Evolutionary conservation across 2,113 vertebrate genomes (phyloP), one percentile per base, ranked within the genome.

Genomic region (Lophura nycthemera): DNA sequence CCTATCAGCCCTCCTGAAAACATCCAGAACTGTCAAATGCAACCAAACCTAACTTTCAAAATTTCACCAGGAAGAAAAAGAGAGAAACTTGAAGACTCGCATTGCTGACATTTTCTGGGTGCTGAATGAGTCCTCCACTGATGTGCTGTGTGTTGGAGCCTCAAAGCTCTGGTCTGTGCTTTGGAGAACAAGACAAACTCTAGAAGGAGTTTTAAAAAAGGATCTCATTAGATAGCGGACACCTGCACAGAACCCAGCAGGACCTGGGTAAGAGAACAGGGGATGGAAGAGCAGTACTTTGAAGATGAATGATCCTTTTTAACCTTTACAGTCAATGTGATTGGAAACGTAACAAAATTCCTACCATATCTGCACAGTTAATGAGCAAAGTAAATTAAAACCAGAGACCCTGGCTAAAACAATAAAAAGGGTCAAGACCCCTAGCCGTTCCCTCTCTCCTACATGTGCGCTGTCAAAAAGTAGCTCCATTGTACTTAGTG

Each of bases 241-340:
- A 50, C 15, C 25, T 47, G 47, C 59, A 65, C 20, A 85, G 74
- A 85, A 76, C 56, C 22, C 84, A 80, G n/a, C 59, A 83, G 40
- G 27, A 70, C 5, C 21, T 6, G 0, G 6, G 19, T 30, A 77
- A 80, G 60, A 40, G 29, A 74, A 76, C 15, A 66, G 18, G 38
- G 59, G 32, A 66, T 3, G 24, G 4, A 48, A 82, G 54, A 17
- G n/a, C 45, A 54, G 47, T 24, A n/a, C 22, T 50, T 47, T 6
- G n/a, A 70, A 42, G 56, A 52, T 3, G 13, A 22, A 4, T 0
- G 0, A 48, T 34, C 12, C 45, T 56, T 75, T 69, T 54, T 20
- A 43, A 16, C 59, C 84, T 22, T 79, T 38, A 48, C 32, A 91
- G 43, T 57, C 74, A 67, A 48, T 3, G 11, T 19, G 20, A 1